Evolutionary conservation across 2,113 vertebrate genomes (phyloP).

Genomic region (Arvicanthis niloticus): DNA sequence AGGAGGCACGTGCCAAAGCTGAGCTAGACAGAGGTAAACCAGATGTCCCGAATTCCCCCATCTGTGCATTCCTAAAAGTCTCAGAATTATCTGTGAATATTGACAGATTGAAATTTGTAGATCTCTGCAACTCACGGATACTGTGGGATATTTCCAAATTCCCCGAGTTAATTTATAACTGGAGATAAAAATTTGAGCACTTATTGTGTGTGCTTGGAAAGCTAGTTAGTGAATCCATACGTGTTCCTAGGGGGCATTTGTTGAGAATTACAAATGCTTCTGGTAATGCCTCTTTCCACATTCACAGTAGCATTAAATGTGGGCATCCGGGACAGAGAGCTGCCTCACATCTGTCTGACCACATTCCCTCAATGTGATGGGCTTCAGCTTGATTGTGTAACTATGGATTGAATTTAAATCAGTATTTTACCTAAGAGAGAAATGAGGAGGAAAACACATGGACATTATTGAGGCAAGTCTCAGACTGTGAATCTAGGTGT

Average conservation of each 20-base stretch:
- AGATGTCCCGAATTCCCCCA: conserved; percentile 35
- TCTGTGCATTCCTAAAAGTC: neutral
- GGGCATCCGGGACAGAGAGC: neutral
- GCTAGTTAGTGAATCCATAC: neutral
- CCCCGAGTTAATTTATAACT: conserved; percentile 56
- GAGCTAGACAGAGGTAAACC: conserved; percentile 62
- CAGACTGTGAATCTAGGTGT: neutral
- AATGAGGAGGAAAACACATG: neutral
- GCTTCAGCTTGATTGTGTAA: fast-evolving
- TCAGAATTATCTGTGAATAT: neutral
- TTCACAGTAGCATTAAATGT: neutral
- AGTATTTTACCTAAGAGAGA: neutral
- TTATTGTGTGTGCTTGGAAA: neutral
- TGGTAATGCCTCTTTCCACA: neutral
- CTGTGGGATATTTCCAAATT: neutral
- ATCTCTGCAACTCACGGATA: neutral
- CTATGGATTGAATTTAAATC: neutral
- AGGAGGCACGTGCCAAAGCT: neutral
- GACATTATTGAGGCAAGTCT: neutral
- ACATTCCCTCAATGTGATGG: neutral
- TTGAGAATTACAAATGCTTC: conserved; percentile 1
- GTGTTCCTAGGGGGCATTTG: conserved; percentile 33
- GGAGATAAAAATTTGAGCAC: neutral
- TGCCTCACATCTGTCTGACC: neutral
- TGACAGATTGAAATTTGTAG: neutral